Base-by-base conservation (phyloP, 2,113 vertebrate species). In the Spheniscus mendiculus region DNA sequence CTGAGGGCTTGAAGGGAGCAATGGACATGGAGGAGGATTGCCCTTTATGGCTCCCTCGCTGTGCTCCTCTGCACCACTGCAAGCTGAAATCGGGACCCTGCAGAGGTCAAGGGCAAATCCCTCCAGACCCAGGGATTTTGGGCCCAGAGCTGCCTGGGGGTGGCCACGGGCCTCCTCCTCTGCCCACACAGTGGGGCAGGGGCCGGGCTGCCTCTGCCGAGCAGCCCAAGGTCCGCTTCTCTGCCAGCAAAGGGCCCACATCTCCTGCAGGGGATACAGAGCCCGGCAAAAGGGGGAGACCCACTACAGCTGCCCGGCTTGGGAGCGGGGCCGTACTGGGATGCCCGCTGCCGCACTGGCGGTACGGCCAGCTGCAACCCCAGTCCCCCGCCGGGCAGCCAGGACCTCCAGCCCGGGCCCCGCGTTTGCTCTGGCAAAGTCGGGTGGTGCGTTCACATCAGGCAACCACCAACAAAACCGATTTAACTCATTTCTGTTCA, bases 371-470 rank as follows among this genome's bases (percentile, higher is more conserved):
- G 27, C 52, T 8, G 8, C 63, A 38, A 10, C 10, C 29, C 19
- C 27, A 6, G 40, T 7, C 34, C 19, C 20, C 40, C 26, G 5
- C 15, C 0, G 21, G 34, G 26, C 52, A 55, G 52, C n/a, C 18
- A 10, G 27, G 18, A 12, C 15, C 58, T 44, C 25, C 49, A 38
- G 22, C 74, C 22, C 0, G 1, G 8, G 9, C 36, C 59, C 26
- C 23, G 8, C 0, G 9, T 17, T 9, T 0, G 2, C 70, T 44
- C 45, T 36, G 13, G 70, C 11, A 12, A 53, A 47, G 38, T 2
- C 0, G 0, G 4, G 15, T 25, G 44, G 14, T n/a, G 58, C 2
- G 5, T 34, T 29, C 7, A 2, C 5, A 12, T 34, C 49, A 17
- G 18, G 25, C 47, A 40, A 26, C 19, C 25, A 17, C 11, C 44